Base-by-base conservation (phyloP, 2,888 invertebrate species). In the Cremastinae sp. region DNA sequence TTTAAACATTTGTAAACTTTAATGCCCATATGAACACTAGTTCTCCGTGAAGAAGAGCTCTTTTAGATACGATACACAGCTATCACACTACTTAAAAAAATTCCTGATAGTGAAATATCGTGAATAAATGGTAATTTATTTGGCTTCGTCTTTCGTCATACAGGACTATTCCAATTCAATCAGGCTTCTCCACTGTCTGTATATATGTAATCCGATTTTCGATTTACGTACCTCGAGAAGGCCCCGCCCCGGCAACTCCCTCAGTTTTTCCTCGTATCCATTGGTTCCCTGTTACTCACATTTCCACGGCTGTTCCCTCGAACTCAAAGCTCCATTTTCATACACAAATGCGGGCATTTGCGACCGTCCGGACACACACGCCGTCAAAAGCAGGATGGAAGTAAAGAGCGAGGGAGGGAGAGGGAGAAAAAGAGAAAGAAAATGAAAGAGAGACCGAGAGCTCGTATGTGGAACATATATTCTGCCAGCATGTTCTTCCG, bases 161-260 rank as follows among this genome's bases (percentile, higher is more conserved):
- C 56, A 75, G 72, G 36, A 68, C 54, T 66, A 75, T 75, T 75
- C 68, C 75, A 62, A 75, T 75, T 75, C 75, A 68, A 75, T 75
- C 75, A 72, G 62, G 66, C 56, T 61, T 62, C 53, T 75, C 72
- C 61, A 66, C 56, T 72, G 70, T 45, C 68, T 75, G 72, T 75
- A 75, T n/a, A n/a, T n/a, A n/a, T n/a, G n/a, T n/a, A n/a, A 75
- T 75, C 75, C 75, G 71, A 72, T 75, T 75, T 70, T 66, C 78
- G 68, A 74, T 70, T 78, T 69, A 69, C 75, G 66, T 73, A 61
- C 70, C 72, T 51, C 61, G n/a, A n/a, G n/a, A 43, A 45, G 56
- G 45, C 64, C 71, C 45, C 49, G 38, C 61, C 41, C 56, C n/a
- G 36, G n/a, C 59, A 62, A 64, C 47, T 62, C 68, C 49, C 62